These are phyloP conservation scores for Philypnodon macrostomus DNA, from an alignment of 2,797 vertebrate genomes.

Conservation along the genomic window DNA sequence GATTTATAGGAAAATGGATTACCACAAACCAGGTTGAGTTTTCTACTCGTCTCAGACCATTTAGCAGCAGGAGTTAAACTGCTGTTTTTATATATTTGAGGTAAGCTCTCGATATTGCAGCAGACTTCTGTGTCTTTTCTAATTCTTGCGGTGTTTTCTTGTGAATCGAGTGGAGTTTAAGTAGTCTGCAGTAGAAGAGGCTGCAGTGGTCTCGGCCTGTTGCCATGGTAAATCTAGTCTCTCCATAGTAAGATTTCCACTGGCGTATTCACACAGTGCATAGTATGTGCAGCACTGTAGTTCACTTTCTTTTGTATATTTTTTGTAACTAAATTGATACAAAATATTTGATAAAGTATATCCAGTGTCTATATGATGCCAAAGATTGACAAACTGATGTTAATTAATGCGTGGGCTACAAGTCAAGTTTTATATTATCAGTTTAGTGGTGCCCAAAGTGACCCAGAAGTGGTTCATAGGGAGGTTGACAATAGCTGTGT, in stretches of 20 bases:
- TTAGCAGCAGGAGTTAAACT: constrained; percentile 6
- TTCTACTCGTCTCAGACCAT: constrained; percentile 15
- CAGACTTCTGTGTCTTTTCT: constrained; percentile 15
- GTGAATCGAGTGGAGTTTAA: constrained; percentile 25
- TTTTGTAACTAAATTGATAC: too few species aligned
- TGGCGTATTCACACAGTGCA: constrained; percentile 2
- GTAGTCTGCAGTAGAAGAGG: constrained; percentile 37
- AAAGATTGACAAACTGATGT: too few species aligned
- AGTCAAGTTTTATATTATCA: too few species aligned
- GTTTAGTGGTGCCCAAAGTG: too few species aligned
- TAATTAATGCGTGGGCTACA: too few species aligned
- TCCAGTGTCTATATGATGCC: too few species aligned
- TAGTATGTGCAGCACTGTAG: too few species aligned
- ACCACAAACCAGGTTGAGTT: too few species aligned
- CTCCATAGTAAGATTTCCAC: constrained; percentile 39
- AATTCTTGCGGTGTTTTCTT: constrained; percentile 27
- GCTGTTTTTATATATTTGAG: constrained; percentile 41
- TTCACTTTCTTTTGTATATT: too few species aligned
- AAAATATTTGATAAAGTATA: too few species aligned
- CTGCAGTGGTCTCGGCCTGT: constrained; percentile 53
- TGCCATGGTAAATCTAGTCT: constrained; percentile 56
- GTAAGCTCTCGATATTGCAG: constrained; percentile 50
- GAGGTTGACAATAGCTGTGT: too few species aligned
- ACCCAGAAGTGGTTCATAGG: too few species aligned
- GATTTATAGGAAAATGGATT: constrained; percentile 46